Evolutionary conservation across 2,113 vertebrate species (phyloP).

Genomic region (Scomber scombrus): DNA sequence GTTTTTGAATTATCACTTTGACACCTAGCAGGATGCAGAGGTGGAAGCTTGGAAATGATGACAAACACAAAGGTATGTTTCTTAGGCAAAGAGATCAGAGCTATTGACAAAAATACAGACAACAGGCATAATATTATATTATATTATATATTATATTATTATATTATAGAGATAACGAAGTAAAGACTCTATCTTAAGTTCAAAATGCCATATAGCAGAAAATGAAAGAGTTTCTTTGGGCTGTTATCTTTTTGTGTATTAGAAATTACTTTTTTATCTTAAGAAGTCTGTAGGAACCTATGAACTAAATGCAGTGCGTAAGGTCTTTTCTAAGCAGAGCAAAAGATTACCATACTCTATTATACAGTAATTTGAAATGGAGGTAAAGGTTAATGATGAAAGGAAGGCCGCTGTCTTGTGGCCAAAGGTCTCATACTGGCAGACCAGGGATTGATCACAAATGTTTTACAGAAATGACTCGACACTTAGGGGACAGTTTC

Average conservation of each 20-base stretch:
- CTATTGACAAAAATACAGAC: constrained; percentile 23
- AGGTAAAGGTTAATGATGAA: constrained; percentile 85
- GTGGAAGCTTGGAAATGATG: background rate
- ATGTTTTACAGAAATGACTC: constrained; percentile 62
- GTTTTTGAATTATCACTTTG: constrained; percentile 49
- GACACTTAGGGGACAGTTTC: constrained; percentile 41
- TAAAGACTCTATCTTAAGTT: constrained; percentile 62
- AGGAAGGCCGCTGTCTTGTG: constrained; percentile 63
- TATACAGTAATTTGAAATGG: constrained; percentile 81
- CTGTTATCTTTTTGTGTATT: constrained; percentile 72
- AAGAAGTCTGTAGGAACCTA: constrained; percentile 65
- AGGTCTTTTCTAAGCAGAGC: constrained; percentile 76
- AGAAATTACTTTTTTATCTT: constrained; percentile 79
- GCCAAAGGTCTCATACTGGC: constrained; percentile 65
- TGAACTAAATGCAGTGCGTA: constrained; percentile 79
- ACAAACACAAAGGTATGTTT: constrained; percentile 29
- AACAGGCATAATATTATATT: too few species aligned
- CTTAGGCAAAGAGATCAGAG: constrained; percentile 6
- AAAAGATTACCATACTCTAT: constrained; percentile 76
- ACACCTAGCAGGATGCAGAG: background rate
- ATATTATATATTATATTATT: too few species aligned
- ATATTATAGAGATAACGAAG: constrained; percentile 54
- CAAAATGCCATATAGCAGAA: constrained; percentile 68
- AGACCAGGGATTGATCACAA: constrained; percentile 61
- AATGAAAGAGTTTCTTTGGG: constrained; percentile 62